Conservation (phyloP, 2,797 vertebrate genomes). For the Amphiprion clarkii region DNA sequence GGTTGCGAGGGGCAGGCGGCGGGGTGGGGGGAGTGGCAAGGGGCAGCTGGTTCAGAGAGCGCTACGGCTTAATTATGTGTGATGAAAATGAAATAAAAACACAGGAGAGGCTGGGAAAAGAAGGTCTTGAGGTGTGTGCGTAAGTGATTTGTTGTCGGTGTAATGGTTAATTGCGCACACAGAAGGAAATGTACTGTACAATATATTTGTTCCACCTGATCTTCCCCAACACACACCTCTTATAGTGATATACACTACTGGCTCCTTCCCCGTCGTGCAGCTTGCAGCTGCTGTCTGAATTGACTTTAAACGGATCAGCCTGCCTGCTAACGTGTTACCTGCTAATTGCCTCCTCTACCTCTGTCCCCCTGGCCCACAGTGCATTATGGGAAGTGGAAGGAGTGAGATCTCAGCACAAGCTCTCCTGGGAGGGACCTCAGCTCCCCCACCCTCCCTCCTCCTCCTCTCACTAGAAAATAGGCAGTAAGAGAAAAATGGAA, state of each 20-base stretch:
- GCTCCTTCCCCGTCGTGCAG: slow-evolving; percentile 20
- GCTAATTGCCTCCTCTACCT: slow-evolving; percentile 68
- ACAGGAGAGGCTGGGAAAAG: slow-evolving; percentile 39
- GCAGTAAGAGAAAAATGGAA: slow-evolving; percentile 23
- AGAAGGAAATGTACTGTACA: slow-evolving; percentile 24
- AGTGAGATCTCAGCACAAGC: slow-evolving; percentile 51
- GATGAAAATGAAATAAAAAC: slow-evolving; percentile 62
- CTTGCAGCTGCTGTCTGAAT: slow-evolving; percentile 43
- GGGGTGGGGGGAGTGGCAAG: background rate
- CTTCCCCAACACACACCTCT: slow-evolving; percentile 12
- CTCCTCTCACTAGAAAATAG: slow-evolving; percentile 28
- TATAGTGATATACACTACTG: background rate
- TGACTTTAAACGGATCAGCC: slow-evolving; percentile 46
- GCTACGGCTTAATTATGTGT: slow-evolving; percentile 55
- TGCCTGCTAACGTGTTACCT: slow-evolving; percentile 56
- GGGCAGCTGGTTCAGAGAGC: slow-evolving; percentile 22
- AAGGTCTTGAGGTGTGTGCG: slow-evolving; percentile 39
- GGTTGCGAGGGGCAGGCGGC: slow-evolving; percentile 2
- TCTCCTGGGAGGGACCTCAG: slow-evolving; percentile 55
- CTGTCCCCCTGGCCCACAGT: slow-evolving; percentile 28
- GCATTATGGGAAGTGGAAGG: slow-evolving; percentile 65
- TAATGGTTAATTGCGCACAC: slow-evolving; percentile 35
- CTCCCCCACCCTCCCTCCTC: slow-evolving; percentile 37
- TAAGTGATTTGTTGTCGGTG: slow-evolving; percentile 27
- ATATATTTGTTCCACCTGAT: slow-evolving; percentile 47